A percentile compares a stretch with the other conserved stretches of the same genome.
Conservation (phyloP, 2,113 vertebrate species). For the Gorilla gorilla region DNA sequence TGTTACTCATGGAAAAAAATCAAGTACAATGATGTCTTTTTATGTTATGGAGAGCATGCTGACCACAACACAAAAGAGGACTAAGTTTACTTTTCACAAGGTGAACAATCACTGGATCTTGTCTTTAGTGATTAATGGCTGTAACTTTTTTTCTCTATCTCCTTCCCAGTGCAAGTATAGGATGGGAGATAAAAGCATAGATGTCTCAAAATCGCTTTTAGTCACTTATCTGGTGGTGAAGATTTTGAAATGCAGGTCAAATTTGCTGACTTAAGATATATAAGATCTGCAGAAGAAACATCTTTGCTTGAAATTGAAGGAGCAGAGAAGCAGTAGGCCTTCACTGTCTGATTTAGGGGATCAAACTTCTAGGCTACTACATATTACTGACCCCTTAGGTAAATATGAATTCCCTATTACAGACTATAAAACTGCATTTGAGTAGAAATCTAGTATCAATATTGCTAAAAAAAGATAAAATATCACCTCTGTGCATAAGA, state of each 20-base stretch:
- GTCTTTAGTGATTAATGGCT: not conserved
- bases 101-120: not conserved
- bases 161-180: not conserved
- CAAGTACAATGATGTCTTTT: not conserved
- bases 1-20: not conserved
- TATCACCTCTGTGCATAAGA: not conserved
- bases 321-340: not conserved
- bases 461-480: not conserved
- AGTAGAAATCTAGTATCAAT: not conserved
- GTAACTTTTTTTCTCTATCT: not conserved
- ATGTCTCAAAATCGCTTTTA: conserved; percentile 26
- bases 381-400: not conserved
- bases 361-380: not conserved
- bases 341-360: not conserved
- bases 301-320: not conserved
- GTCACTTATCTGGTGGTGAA: not conserved
- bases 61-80: not conserved
- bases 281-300: conserved; percentile 7
- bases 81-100: not conserved
- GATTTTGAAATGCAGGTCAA: not conserved
- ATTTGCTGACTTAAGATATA: not conserved
- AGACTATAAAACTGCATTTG: not conserved
- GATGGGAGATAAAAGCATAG: not conserved
- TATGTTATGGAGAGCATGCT: not conserved
- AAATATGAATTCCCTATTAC: not conserved